Percentiles rank a stretch among this genome's conserved stretches.
Evolutionary conservation across 2,888 invertebrate species (phyloP).

Genomic region (Chymomyza amoena): DNA sequence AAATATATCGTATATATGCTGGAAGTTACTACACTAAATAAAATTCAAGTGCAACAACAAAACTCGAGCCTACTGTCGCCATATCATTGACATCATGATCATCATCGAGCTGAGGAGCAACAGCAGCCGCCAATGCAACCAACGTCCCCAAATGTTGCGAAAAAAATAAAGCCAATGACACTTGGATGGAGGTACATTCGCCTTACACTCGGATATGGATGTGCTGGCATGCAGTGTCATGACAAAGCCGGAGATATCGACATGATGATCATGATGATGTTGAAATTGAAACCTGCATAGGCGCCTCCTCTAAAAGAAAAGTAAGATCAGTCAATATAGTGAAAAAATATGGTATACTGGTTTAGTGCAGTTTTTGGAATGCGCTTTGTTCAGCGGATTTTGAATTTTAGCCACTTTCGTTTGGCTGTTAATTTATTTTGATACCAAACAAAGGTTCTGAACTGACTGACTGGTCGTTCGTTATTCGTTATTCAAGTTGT

Average conservation of each 20-base stretch:
- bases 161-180: slow-evolving; percentile 63
- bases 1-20: neutral
- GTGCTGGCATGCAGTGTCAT: slow-evolving; percentile 41
- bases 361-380: neutral
- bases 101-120: slow-evolving; percentile 5
- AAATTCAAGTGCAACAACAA: slow-evolving; percentile 8
- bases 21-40: neutral
- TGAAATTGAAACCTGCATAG: slow-evolving; percentile 21
- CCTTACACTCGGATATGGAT: slow-evolving; percentile 30
- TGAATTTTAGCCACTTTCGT: slow-evolving; percentile 43
- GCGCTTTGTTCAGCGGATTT: neutral
- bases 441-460: slow-evolving; percentile 8
- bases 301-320: slow-evolving; percentile 4
- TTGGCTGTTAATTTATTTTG: slow-evolving; percentile 52
- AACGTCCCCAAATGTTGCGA: neutral
- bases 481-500: slow-evolving; percentile 61
- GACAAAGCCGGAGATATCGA: slow-evolving; percentile 35
- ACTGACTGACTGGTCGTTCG: slow-evolving; percentile 21
- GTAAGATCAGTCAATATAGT: slow-evolving; percentile 6
- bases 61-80: slow-evolving; percentile 3
- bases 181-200: slow-evolving; percentile 59
- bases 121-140: neutral
- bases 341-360: neutral
- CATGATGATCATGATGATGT: slow-evolving; percentile 39
- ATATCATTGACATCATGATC: slow-evolving; percentile 34